Conservation (phyloP, 2,797 vertebrate species). For the Masticophis lateralis region DNA sequence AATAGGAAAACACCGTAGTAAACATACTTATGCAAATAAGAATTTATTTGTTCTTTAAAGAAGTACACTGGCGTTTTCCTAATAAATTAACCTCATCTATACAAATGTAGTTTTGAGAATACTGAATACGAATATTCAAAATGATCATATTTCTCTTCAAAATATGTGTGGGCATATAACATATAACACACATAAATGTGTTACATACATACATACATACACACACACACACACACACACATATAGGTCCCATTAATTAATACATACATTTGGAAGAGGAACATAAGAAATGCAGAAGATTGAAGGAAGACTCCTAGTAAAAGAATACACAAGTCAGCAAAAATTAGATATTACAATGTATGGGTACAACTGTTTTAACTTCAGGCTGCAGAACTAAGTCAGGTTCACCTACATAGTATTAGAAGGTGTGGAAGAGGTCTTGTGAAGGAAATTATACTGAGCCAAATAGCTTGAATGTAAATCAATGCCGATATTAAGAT, state of each 20-base stretch:
- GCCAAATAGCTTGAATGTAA: background rate
- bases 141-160: background rate
- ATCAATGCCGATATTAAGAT: background rate
- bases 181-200: background rate
- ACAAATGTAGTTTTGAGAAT: background rate
- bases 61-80: background rate
- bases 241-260: background rate
- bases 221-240: background rate
- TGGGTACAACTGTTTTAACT: background rate
- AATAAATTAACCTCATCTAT: background rate
- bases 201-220: no score
- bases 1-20: background rate
- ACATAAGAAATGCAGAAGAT: background rate
- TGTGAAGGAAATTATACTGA: background rate
- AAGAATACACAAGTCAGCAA: background rate
- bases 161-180: background rate
- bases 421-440: background rate
- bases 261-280: background rate
- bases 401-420: background rate
- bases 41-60: background rate
- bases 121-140: background rate
- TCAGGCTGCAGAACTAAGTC: background rate
- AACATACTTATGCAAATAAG: background rate
- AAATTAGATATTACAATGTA: background rate
- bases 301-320: background rate